phyloP scores from a whole-genome alignment of 2,888 invertebrate genomes.

The Nasonia oneida region DNA sequence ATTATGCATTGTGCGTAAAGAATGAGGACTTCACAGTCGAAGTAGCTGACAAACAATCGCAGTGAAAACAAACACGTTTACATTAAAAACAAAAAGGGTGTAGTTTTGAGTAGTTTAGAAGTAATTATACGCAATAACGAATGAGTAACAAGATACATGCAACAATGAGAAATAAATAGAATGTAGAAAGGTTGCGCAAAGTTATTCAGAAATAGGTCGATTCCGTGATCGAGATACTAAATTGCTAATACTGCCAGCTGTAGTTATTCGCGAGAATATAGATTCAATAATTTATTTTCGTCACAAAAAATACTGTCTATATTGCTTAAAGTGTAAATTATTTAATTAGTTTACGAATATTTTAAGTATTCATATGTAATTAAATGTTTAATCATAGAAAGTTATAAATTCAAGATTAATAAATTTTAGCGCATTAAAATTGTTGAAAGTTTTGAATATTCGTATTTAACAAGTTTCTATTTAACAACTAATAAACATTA shows the following conservation, averaged over 20 bases:
- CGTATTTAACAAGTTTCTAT: not conserved
- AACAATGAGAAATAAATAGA: conserved; percentile 6
- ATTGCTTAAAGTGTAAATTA: conserved; percentile 74
- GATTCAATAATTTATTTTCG: conserved; percentile 24
- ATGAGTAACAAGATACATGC: not conserved
- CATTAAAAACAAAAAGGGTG: not conserved
- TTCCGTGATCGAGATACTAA: conserved; percentile 5
- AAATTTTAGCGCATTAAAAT: too few relatives aligned
- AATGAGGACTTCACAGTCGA: conserved; percentile 13
- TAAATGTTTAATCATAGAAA: too few relatives aligned
- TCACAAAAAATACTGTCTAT: conserved; percentile 70
- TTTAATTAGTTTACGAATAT: conserved; percentile 59
- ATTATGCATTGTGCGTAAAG: conserved; percentile 27
- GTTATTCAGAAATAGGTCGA: not conserved
- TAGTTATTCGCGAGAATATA: conserved; percentile 57
- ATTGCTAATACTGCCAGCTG: conserved; percentile 65
- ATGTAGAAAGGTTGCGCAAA: not conserved
- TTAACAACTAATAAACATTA: not conserved
- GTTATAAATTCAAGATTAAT: too few relatives aligned
- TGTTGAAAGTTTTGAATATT: too few relatives aligned
- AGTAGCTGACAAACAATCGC: conserved; percentile 24
- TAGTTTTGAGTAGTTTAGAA: not conserved
- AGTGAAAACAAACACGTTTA: not conserved
- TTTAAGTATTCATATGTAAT: too few relatives aligned
- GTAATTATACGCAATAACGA: not conserved